These are phyloP conservation scores for Mesembrinibis cayennensis DNA, from an alignment of 2,113 vertebrate species.

Conservation along the genomic window DNA sequence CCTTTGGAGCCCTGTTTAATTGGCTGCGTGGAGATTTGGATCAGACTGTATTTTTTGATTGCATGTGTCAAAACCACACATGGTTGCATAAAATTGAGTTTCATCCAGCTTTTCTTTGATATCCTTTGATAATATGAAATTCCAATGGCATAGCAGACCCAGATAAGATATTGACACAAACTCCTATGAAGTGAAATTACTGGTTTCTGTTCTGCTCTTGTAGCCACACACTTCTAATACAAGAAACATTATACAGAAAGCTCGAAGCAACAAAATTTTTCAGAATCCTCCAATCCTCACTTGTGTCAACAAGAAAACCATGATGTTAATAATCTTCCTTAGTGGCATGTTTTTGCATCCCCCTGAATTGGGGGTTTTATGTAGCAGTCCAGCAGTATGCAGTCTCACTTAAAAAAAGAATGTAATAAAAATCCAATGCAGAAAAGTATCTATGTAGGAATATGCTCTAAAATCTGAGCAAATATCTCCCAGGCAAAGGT, in stretches of 20 bases:
- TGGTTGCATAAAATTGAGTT: neutral
- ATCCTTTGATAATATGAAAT: neutral
- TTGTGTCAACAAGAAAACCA: neutral
- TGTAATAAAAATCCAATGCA: neutral
- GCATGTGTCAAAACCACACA: neutral
- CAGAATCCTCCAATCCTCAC: neutral
- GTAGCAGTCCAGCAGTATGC: neutral
- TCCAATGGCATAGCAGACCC: neutral
- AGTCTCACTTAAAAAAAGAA: neutral
- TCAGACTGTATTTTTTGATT: neutral
- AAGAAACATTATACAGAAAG: neutral
- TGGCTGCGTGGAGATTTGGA: neutral
- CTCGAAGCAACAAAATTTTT: neutral
- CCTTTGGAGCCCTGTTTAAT: neutral
- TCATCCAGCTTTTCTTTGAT: neutral
- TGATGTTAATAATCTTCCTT: neutral
- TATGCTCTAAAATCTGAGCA: neutral
- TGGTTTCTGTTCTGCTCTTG: neutral
- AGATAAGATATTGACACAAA: neutral
- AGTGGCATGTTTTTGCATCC: neutral
- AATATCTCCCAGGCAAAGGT: neutral
- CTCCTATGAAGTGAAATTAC: neutral
- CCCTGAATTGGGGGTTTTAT: neutral
- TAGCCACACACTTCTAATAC: neutral
- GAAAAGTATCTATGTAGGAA: neutral